Base-by-base conservation (phyloP, 1,140 invertebrate species). In the Anastrepha obliqua region DNA sequence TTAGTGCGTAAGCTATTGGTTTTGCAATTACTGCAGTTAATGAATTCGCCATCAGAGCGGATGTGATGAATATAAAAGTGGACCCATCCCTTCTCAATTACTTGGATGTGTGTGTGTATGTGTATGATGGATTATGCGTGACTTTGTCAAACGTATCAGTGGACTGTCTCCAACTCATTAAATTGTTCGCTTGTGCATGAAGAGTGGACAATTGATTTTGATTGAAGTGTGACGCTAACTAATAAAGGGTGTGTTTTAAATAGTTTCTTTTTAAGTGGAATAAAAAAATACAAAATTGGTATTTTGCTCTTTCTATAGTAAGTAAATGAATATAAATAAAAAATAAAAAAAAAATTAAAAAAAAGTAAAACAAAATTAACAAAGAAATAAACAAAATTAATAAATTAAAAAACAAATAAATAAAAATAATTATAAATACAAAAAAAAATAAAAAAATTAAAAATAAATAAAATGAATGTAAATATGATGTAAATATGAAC, bases 11-110 rank as follows among this genome's bases (percentile, higher is more conserved):
- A 4, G 67, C 15, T 81, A 81, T 81, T 81, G 74, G 74, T 81
- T 81, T 81, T 51, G 74, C 55, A 81, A 81, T 81, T 81, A 81
- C 74, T 9, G 4, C 17, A 81, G 74, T 81, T 81, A 81, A 81
- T 55, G 74, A 81, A 55, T 81, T 55, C 47, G 47, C 74, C 74
- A 58, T 81, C 74, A 81, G 47, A 81, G 20, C 64, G 64, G 64
- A 55, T 81, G 74, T 81, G 47, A 51, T 42, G 42, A 39, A 47
- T 42, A 74, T 39, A 55, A 55, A 81, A 11, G 7, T 55, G n/a
- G 3, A 55, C 47, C 1, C 2, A 29, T 20, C 6, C 29, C 15
- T 4, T 67, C 4, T 17, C 17, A 64, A 17, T 64, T 64, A n/a
- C 11, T 64, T 64, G 17, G 1, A 74, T 47, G 11, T 51, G 15